Base-by-base conservation (phyloP, 2,888 invertebrate species). In the Melanotus villosus region DNA sequence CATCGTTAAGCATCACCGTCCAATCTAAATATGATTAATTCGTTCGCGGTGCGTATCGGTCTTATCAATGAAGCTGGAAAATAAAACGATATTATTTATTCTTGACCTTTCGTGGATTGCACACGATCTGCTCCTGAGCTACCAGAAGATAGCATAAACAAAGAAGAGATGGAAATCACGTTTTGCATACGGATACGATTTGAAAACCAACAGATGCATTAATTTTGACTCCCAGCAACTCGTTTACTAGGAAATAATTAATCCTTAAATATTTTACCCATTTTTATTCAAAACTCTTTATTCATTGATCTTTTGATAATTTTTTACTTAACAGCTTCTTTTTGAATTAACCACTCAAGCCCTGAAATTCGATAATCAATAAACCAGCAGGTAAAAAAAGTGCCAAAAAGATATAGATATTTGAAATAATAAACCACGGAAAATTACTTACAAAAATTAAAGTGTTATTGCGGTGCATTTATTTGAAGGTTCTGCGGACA, bases 21-120 rank as follows among this genome's bases (percentile, higher is more conserved):
- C 34, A 36, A 56, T 56, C 56, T 56, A 32, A 56, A 56, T 56
- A 56, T 56, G 56, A 56, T 56, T 56, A 56, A 56, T 56, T 36
- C 52, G n/a, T 38, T 34, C 19, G 56, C 38, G 38, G 32, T 23
- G 18, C 56, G 12, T 23, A 56, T 10, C 10, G n/a, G 38, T 18
- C 56, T 34, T 56, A 56, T 56, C 56, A 56, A 21, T 38, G 56
- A 56, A 38, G 36, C 16, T 21, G n/a, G 10, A 36, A 54, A 56
- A 38, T 38, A 56, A 54, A 21, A 56, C n/a, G 19, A 23, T 5
- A 21, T 52, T 56, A 21, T 56, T 56, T 21, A 36, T 38, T 56
- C 14, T 52, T 32, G 16, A 10, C 18, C 36, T 34, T 56, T 26
- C 14, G 14, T 38, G 21, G 23, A n/a, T 12, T 38, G 36, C 9